phyloP scores from a whole-genome alignment of 2,797 vertebrate species.

The Merluccius polli region DNA sequence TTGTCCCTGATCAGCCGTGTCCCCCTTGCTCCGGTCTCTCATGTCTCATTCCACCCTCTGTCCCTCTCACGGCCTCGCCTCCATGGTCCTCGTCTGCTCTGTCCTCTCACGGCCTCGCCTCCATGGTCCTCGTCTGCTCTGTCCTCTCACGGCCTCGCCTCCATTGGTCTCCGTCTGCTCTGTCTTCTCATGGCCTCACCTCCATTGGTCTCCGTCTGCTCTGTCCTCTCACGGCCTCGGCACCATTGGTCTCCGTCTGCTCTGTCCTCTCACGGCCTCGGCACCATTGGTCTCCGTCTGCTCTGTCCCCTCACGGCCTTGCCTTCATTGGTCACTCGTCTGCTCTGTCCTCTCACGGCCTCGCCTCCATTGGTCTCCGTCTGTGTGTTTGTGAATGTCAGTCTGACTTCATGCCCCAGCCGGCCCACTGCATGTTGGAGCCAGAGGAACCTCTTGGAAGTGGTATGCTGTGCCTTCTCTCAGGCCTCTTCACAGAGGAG shows the following conservation, averaged over 20 bases:
- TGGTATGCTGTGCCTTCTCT: conserved; percentile 64
- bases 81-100: too few relatives aligned
- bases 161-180: too few relatives aligned
- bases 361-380: neutral
- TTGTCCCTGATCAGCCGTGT: conserved; percentile 57
- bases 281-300: neutral
- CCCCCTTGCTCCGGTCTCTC: conserved; percentile 34
- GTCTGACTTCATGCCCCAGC: conserved; percentile 73
- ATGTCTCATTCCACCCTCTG: conserved; percentile 27
- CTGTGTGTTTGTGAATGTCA: conserved; percentile 53
- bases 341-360: neutral
- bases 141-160: too few relatives aligned
- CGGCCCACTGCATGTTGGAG: conserved; percentile 82
- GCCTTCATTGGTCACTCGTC: neutral
- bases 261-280: neutral
- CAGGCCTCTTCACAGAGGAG: neutral
- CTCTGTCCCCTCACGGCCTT: neutral
- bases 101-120: too few relatives aligned
- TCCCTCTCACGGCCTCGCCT: neutral
- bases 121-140: too few relatives aligned
- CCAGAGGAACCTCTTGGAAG: conserved; percentile 71
- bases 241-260: too few relatives aligned
- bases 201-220: too few relatives aligned
- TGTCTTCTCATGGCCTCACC: too few relatives aligned
- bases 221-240: too few relatives aligned